Conservation (phyloP, 2,113 vertebrate species). For the Leptobrachium leishanense region DNA sequence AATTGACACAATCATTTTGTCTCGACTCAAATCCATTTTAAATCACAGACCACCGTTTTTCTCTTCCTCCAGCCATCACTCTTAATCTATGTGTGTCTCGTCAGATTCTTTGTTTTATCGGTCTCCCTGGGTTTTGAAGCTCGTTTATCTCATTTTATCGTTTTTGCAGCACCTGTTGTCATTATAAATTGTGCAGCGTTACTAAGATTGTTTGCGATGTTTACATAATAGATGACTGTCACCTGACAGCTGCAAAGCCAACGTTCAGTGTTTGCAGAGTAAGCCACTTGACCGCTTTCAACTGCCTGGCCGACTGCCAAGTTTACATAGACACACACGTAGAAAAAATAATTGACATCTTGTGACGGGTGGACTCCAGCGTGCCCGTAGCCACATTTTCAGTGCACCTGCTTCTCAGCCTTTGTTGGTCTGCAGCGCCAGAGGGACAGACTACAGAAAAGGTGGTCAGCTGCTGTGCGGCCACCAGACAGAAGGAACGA, state of each 20-base stretch:
- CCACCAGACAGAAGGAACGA: neutral
- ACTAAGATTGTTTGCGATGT: neutral
- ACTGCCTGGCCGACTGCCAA: neutral
- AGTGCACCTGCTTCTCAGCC: neutral
- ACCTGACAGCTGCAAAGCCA: constrained; percentile 1
- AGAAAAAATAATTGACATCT: neutral
- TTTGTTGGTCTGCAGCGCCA: neutral
- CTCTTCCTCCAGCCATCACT: neutral
- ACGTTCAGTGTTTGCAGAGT: neutral
- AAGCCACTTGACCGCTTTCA: neutral
- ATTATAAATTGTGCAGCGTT: neutral
- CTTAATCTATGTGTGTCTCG: neutral
- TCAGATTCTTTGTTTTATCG: neutral
- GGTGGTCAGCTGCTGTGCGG: neutral
- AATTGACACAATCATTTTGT: no score
- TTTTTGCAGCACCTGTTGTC: neutral
- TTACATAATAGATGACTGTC: neutral
- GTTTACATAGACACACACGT: neutral
- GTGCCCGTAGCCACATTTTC: neutral
- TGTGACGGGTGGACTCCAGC: neutral
- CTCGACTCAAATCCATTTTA: no score
- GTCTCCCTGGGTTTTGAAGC: neutral
- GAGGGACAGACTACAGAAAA: neutral
- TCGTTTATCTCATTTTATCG: neutral
- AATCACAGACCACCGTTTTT: neutral